Conservation (phyloP, 1,140 invertebrate genomes). For the Drosophila arawakana region DNA sequence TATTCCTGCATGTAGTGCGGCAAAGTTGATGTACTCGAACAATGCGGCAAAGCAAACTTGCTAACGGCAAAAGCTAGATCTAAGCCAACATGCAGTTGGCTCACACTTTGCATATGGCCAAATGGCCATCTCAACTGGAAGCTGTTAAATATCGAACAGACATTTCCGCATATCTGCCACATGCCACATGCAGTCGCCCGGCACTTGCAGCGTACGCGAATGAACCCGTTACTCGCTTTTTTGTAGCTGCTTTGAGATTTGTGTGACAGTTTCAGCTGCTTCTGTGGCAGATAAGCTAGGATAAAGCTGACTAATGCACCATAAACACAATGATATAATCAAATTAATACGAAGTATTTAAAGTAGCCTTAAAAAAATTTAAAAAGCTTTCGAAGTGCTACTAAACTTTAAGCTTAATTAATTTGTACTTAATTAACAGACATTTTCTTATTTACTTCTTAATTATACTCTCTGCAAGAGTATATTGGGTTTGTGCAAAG, state of each 20-base stretch:
- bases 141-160: constrained; percentile 81
- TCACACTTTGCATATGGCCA: constrained; percentile 54
- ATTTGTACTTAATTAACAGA: no score
- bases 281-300: constrained; percentile 61
- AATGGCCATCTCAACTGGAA: constrained; percentile 66
- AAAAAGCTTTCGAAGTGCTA: no score
- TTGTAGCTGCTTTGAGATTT: constrained; percentile 76
- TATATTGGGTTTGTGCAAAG: no score
- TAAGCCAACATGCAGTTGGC: constrained; percentile 66
- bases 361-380: no score
- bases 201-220: constrained; percentile 17
- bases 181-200: not conserved
- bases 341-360: no score
- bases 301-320: constrained; percentile 30
- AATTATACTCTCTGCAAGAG: no score
- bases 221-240: constrained; percentile 27
- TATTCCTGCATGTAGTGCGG: constrained; percentile 15
- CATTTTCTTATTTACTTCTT: no score
- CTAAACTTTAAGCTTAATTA: no score
- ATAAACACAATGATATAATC: not conserved
- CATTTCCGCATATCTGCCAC: constrained; percentile 45
- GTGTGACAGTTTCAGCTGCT: constrained; percentile 66
- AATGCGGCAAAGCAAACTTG: constrained; percentile 62
- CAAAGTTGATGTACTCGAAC: constrained; percentile 52
- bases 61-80: constrained; percentile 68